phyloP scores from a whole-genome alignment of 2,797 vertebrate species.

The Dicrostonyx torquatus region DNA sequence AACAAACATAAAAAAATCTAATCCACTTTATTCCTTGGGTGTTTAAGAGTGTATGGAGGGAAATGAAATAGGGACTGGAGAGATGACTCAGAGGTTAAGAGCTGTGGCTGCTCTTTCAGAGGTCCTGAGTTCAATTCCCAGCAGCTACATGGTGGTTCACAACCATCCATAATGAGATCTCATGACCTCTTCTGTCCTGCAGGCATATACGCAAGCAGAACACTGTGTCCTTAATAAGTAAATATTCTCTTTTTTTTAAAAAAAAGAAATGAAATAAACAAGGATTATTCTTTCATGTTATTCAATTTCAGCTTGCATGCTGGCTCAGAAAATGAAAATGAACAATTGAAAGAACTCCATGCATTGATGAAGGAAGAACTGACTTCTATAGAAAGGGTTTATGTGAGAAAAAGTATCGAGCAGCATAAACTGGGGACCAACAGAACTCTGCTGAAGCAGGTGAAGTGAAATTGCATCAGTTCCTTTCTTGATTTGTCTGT shows the following conservation, averaged over 20 bases:
- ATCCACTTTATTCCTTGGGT: background rate
- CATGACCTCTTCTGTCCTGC: no score
- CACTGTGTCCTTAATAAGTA: no score
- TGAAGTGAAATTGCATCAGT: slow-evolving; percentile 59
- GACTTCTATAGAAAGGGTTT: slow-evolving; percentile 83
- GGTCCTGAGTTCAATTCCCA: no score
- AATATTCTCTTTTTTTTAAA: no score
- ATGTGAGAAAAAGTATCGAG: slow-evolving; percentile 87
- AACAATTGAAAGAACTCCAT: slow-evolving; percentile 87
- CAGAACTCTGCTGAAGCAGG: slow-evolving; percentile 86
- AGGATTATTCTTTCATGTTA: background rate
- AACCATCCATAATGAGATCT: no score
- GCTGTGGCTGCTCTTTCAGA: no score
- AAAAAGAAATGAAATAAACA: background rate
- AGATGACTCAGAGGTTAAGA: no score
- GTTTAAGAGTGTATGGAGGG: background rate
- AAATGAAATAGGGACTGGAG: background rate
- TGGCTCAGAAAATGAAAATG: slow-evolving; percentile 86
- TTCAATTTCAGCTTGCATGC: slow-evolving; percentile 85
- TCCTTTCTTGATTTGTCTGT: background rate
- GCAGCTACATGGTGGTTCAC: no score
- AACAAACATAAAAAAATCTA: background rate
- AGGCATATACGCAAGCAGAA: no score
- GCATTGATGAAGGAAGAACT: slow-evolving; percentile 87
- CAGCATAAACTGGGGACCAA: slow-evolving; percentile 89